Evolutionary conservation across 2,113 vertebrate species (phyloP).

Genomic region (Ictalurus furcatus): DNA sequence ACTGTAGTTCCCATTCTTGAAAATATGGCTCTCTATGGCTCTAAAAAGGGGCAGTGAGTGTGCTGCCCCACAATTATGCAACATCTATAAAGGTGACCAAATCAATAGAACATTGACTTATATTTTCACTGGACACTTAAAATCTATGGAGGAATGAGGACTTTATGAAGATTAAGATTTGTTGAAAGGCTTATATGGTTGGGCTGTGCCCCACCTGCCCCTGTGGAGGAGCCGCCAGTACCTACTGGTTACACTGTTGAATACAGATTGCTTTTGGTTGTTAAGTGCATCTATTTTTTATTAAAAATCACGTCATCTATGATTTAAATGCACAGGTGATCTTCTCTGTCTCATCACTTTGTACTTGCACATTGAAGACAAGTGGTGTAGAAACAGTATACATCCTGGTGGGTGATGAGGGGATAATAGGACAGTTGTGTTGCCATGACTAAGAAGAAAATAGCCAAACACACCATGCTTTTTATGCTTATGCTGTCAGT

Average conservation of each 20-base stretch:
- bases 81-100: neutral
- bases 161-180: neutral
- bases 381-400: neutral
- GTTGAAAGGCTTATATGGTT: neutral
- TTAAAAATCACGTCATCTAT: neutral
- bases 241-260: neutral
- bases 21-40: neutral
- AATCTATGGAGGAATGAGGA: neutral
- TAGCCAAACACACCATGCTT: neutral
- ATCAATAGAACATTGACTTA: neutral
- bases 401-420: neutral
- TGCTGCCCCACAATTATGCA: neutral
- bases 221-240: neutral
- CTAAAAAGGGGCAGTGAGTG: neutral
- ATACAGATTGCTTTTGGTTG: neutral
- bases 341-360: neutral
- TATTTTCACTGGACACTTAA: neutral
- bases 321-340: neutral
- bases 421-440: neutral
- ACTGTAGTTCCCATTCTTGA: neutral
- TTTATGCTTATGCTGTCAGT: conserved; percentile 7
- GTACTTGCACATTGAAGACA: neutral
- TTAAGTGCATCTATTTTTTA: neutral
- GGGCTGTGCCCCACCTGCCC: too few relatives aligned
- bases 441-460: neutral